Evolutionary conservation across 2,888 invertebrate genomes (phyloP), one percentile per base, ranked within the genome.

Genomic region (Scelioninae gen. 2): DNA sequence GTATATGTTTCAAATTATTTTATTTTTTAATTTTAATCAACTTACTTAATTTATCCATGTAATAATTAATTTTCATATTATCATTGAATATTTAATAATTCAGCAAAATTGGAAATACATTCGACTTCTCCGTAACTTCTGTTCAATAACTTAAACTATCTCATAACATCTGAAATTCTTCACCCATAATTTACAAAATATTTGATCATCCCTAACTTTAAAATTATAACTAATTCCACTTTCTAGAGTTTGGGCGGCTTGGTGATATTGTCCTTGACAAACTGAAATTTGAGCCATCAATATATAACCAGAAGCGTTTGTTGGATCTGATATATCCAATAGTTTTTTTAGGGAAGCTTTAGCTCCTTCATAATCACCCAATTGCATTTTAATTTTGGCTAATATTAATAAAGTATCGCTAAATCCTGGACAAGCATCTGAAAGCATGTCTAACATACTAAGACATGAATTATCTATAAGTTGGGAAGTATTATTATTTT

Each of bases 141-240:
- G n/a, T n/a, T n/a, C n/a, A n/a, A n/a, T n/a, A n/a, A n/a, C n/a
- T n/a, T n/a, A n/a, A n/a, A n/a, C n/a, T n/a, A n/a, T n/a, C n/a
- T n/a, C n/a, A n/a, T n/a, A n/a, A n/a, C n/a, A n/a, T n/a, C n/a
- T n/a, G n/a, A n/a, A n/a, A n/a, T n/a, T n/a, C n/a, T n/a, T n/a
- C n/a, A n/a, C n/a, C n/a, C 90, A 2, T 90, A 86, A 78, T 94
- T 91, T 13, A n/a, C n/a, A n/a, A n/a, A n/a, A 98, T 83, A 96
- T 88, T 0, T 97, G 95, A 86, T 94, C 93, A 71, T 97, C 96
- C 76, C 97, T 88, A 0, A 98, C 93, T 86, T 94, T 93, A 83
- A 98, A 97, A 86, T 97, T 95, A 82, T 94, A 94, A 81, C 96
- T 96, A 10, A 98, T 87, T 64, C 95, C 96, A 76, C 94, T 90